Evolutionary conservation across 2,113 vertebrate genomes (phyloP), one percentile per base, ranked within the genome.

Genomic region (Aegotheles bennettii): DNA sequence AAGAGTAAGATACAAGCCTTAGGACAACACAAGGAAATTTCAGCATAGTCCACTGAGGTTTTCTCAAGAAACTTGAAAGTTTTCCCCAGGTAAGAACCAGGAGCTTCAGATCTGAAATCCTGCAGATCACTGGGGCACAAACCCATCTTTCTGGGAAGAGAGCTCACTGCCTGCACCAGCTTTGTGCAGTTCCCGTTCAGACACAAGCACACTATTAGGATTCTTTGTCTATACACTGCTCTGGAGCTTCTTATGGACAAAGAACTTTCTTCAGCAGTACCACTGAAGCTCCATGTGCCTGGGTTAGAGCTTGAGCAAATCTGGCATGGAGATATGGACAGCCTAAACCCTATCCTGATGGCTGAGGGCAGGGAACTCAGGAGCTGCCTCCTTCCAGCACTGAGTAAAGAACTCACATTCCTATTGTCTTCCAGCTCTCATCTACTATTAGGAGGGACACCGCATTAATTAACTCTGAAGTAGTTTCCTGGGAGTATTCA

Each of bases 61-160:
- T 82, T 43, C 38, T 79, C 40, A 31, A 61, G 63, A 56, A 68
- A n/a, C 11, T 6, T 48, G 9, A 5, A 42, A 48, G 3, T 20
- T 40, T 61, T 91, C 25, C 48, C 31, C 24, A 9, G 33, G 16
- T 15, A 29, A 59, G 20, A 45, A 48, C 11, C 0, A 0, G 45
- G 43, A 79, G 33, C 14, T 50, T 43, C 29, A 51, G 47, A 28
- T 35, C 35, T 28, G 17, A n/a, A 42, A 25, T 45, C 38, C 42
- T 29, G 1, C 16, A 24, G 33, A 10, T 21, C 26, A 4, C 51
- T 6, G 48, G 47, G 36, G 23, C 56, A 38, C 0, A 0, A 21
- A 29, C 10, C 14, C 7, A 0, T 6, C 36, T 21, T 50, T 26
- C 51, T 38, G 65, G 38, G 20, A 79, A 23, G 54, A 25, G 60